A percentile compares a stretch with the other conserved stretches of the same genome.
These are phyloP conservation scores for Melanophora roralis DNA, from an alignment of 2,888 invertebrate species.

Conservation along the genomic window DNA sequence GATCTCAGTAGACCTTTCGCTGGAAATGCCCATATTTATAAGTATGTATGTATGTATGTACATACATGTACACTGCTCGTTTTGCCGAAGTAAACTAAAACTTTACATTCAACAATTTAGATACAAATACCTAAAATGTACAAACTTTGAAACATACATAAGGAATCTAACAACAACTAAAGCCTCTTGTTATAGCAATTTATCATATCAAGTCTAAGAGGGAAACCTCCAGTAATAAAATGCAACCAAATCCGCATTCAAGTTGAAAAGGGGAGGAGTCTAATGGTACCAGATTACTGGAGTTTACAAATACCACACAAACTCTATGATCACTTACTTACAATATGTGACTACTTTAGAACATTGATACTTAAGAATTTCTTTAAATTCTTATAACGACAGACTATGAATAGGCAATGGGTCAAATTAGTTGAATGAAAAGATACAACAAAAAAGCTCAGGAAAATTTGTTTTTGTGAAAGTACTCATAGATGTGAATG, in stretches of 20 bases:
- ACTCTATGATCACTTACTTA: too few species aligned
- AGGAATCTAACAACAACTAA: background rate
- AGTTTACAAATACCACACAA: background rate
- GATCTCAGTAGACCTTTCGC: too few species aligned
- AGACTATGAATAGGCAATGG: constrained; percentile 41
- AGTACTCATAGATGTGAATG: background rate
- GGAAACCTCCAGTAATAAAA: constrained; percentile 45
- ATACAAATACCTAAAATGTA: background rate
- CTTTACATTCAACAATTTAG: constrained; percentile 15
- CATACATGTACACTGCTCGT: too few species aligned
- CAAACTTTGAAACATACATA: background rate
- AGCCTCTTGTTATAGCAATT: constrained; percentile 55
- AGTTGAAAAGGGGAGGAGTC: background rate
- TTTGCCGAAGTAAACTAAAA: too few species aligned
- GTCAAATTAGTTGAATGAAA: constrained; percentile 55
- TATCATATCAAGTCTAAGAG: constrained; percentile 54
- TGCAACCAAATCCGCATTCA: background rate
- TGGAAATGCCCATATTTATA: too few species aligned
- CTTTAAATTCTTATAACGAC: constrained; percentile 35
- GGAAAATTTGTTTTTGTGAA: background rate
- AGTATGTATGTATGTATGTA: too few species aligned
- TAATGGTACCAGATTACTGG: constrained; percentile 26
- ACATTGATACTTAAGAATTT: constrained; percentile 33
- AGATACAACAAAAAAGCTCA: background rate
- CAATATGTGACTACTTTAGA: constrained; percentile 45